These are phyloP conservation scores for Cisticola juncidis DNA, from an alignment of 2,113 vertebrate species.

Conservation along the genomic window DNA sequence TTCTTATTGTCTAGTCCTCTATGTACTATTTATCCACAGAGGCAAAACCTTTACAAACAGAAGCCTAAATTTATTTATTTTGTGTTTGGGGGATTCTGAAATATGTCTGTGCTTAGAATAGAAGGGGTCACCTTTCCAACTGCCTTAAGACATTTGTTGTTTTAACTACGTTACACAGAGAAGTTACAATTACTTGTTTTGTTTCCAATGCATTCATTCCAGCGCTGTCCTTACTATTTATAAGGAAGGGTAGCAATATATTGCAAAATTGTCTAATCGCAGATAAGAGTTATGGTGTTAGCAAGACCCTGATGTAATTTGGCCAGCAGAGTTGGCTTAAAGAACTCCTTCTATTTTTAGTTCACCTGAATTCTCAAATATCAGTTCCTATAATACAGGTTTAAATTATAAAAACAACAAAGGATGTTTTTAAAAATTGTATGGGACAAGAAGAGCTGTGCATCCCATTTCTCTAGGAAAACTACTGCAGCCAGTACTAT, in stretches of 20 bases:
- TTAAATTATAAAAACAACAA: neutral
- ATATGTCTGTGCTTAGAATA: neutral
- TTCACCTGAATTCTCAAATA: neutral
- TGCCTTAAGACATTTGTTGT: neutral
- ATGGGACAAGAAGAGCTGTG: neutral
- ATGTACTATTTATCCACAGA: neutral
- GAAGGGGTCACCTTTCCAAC: neutral
- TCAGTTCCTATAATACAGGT: neutral
- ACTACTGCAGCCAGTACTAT: neutral
- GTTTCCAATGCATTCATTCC: neutral
- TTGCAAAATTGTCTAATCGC: neutral
- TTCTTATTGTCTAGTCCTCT: neutral
- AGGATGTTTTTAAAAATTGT: neutral
- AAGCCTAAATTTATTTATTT: neutral
- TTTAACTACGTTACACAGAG: neutral
- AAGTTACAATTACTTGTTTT: neutral
- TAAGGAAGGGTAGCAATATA: neutral
- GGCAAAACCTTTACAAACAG: neutral
- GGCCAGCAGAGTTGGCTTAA: neutral
- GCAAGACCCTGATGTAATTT: neutral
- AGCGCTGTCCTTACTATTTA: neutral
- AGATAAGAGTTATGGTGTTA: neutral
- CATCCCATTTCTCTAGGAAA: neutral
- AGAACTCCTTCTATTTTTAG: neutral
- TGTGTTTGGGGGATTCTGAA: neutral